phyloP scores from a whole-genome alignment of 2,113 vertebrate species.

The Riparia riparia region DNA sequence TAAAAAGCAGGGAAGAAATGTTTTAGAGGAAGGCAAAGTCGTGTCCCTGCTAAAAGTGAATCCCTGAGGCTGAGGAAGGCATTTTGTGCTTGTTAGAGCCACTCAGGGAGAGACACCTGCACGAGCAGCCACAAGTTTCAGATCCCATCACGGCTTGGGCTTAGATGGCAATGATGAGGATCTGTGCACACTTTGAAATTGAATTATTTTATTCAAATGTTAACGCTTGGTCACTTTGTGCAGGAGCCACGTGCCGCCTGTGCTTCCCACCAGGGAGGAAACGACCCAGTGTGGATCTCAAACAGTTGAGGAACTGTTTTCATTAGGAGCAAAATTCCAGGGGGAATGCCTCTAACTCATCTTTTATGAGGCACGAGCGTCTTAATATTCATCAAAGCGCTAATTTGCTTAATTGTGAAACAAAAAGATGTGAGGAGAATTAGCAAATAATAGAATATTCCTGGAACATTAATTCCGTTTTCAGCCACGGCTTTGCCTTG shows the following conservation, averaged over 20 bases:
- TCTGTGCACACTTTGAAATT: not conserved
- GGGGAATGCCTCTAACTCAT: constrained; percentile 47
- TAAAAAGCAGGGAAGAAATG: not conserved
- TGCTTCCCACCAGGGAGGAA: not conserved
- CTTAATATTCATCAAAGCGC: constrained; percentile 59
- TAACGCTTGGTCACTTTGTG: not conserved
- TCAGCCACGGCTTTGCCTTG: not conserved
- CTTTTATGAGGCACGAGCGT: not conserved
- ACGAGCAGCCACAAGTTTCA: not conserved
- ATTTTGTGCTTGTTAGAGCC: not conserved
- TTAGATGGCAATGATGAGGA: not conserved
- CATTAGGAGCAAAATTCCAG: not conserved
- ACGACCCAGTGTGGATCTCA: not conserved
- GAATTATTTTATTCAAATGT: not conserved
- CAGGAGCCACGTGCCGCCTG: not conserved
- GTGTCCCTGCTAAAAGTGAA: not conserved
- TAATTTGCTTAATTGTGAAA: constrained; percentile 69
- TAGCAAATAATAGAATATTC: constrained; percentile 54
- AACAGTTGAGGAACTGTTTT: not conserved
- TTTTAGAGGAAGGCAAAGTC: not conserved
- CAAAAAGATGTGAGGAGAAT: constrained; percentile 59
- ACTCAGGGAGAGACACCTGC: not conserved
- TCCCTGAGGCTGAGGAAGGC: not conserved
- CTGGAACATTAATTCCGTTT: not conserved
- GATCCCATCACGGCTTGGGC: not conserved